Evolutionary conservation across 2,113 vertebrate species (phyloP).

Genomic region (Rhinoderma darwinii): DNA sequence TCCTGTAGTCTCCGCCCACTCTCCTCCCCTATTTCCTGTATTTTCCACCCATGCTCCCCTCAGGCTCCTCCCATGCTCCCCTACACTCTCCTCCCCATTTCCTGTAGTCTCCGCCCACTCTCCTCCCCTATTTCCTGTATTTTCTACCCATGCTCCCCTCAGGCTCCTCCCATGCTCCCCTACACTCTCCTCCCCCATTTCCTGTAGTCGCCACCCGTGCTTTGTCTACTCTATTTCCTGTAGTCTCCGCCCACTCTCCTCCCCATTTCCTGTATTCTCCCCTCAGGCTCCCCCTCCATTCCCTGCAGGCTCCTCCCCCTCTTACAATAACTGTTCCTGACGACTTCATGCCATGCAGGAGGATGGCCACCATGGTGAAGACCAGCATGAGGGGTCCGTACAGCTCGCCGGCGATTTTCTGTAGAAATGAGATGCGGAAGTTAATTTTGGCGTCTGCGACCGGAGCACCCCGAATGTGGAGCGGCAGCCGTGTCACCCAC

Average conservation of each 20-base stretch:
- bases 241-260: too few relatives aligned
- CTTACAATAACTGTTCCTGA: slow-evolving; percentile 95
- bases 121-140: neutral
- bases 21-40: slow-evolving; percentile 51
- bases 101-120: neutral
- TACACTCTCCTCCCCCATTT: neutral
- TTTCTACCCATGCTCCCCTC: neutral
- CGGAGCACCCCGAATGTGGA: neutral
- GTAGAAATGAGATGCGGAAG: neutral
- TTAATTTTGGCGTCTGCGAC: neutral
- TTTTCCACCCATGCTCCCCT: neutral
- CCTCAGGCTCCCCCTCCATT: too few relatives aligned
- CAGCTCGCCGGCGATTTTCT: slow-evolving; percentile 97
- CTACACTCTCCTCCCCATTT: neutral
- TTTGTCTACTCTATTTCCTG: neutral
- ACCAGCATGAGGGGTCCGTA: slow-evolving; percentile 98
- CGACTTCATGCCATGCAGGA: slow-evolving; percentile 98
- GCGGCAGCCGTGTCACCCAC: neutral
- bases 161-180: neutral
- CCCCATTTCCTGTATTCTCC: neutral
- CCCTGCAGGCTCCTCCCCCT: neutral
- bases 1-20: neutral
- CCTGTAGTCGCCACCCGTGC: neutral
- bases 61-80: neutral
- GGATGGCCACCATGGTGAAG: slow-evolving; percentile 95